Percentiles rank a stretch among this genome's conserved stretches.
These are phyloP conservation scores for Ia io DNA, from an alignment of 2,113 vertebrate genomes.

Conservation along the genomic window DNA sequence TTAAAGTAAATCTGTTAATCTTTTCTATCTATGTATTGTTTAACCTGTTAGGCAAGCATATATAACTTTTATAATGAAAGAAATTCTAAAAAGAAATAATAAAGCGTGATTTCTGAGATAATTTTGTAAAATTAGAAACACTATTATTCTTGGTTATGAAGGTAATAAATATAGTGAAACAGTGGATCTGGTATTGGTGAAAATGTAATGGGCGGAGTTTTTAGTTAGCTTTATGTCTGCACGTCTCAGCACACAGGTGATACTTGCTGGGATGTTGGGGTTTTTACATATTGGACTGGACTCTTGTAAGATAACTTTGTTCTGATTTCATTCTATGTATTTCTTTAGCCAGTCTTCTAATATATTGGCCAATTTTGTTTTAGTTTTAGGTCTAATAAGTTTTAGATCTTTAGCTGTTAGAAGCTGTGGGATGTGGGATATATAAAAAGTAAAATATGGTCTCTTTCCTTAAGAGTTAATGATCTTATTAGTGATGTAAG, in stretches of 20 bases:
- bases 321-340: slow-evolving; percentile 36
- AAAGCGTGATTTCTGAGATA: not conserved
- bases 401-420: not conserved
- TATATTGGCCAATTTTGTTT: not conserved
- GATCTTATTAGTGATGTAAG: slow-evolving; percentile 26
- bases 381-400: slow-evolving; percentile 3
- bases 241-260: not conserved
- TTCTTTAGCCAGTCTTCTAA: slow-evolving; percentile 35
- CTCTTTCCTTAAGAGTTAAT: slow-evolving; percentile 17
- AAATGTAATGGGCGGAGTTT: not conserved
- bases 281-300: not conserved
- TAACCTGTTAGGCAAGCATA: not conserved
- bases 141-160: not conserved
- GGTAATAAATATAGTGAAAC: not conserved
- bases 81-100: not conserved
- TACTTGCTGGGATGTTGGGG: not conserved
- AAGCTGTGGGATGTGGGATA: not conserved
- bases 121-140: slow-evolving; percentile 12
- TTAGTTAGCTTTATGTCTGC: not conserved
- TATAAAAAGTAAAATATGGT: not conserved
- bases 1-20: not conserved
- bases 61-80: not conserved
- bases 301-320: not conserved
- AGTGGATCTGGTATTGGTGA: not conserved
- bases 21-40: not conserved